Evolutionary conservation across 2,797 vertebrate genomes (phyloP).

Genomic region (Limnodromus scolopaceus): DNA sequence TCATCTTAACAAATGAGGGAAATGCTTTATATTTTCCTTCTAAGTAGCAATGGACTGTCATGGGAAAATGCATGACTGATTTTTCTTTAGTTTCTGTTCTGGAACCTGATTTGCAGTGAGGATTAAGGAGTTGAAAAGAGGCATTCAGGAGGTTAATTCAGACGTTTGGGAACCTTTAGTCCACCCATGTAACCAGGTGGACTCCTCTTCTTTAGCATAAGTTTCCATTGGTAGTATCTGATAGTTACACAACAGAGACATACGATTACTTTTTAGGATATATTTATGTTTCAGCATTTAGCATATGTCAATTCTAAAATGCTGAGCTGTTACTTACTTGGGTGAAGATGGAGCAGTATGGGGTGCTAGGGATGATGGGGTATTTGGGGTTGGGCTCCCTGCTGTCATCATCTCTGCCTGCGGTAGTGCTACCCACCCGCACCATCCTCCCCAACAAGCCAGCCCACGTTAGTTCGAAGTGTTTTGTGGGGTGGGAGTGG

Average conservation of each 20-base stretch:
- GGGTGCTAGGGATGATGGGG: not conserved
- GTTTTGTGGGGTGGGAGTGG: not conserved
- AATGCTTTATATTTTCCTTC: not conserved
- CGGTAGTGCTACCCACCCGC: accelerated
- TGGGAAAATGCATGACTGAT: not conserved
- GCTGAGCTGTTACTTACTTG: not conserved
- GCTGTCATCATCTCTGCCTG: not conserved
- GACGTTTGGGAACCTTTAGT: not conserved
- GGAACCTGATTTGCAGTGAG: not conserved
- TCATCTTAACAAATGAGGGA: not conserved
- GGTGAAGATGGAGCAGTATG: not conserved
- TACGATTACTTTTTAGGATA: not conserved
- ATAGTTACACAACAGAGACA: not conserved
- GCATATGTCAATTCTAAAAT: not conserved
- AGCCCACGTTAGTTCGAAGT: accelerated
- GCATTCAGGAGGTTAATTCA: not conserved
- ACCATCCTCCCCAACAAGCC: not conserved
- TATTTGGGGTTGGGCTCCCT: not conserved
- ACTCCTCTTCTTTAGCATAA: not conserved
- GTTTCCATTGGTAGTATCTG: not conserved
- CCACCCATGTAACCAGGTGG: not conserved
- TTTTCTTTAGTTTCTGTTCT: not conserved
- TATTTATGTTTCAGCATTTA: not conserved
- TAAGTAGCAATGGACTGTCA: not conserved
- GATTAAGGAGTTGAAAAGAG: not conserved